Base-by-base conservation (phyloP, 2,797 vertebrate genomes). In the Hyperoplus immaculatus region DNA sequence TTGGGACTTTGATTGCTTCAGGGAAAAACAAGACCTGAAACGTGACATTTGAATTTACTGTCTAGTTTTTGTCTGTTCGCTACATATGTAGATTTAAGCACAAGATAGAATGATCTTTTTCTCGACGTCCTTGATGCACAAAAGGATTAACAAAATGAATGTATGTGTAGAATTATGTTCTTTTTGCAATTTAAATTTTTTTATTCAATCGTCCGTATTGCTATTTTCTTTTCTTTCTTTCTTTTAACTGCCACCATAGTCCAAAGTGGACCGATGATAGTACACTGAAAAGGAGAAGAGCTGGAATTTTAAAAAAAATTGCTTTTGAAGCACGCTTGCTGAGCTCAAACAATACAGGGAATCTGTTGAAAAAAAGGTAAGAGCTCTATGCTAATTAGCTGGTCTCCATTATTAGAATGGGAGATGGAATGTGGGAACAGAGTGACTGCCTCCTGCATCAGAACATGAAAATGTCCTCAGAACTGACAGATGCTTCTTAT, bases 401-500 rank as follows among this genome's bases (percentile, higher is more conserved):
- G 80, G 72, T 91, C 88, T 84, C 92, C 94, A 92, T 95, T 95
- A 94, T 93, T 94, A 94, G 93, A 95, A 94, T 88, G 78, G 92
- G 86, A 94, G 93, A 95, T 93, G 87, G 94, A 92, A 92, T 83
- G 90, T 84, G 82, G 93, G 93, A 95, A 95, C 93, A 95, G 95
- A 95, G 94, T 93, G 90, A 78, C 83, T 87, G 91, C 89, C 89
- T 93, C 86, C 89, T 93, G 91, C 93, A 94, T 94, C 92, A 93
- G 91, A 95, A 95, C 94, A 94, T 94, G 93, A 95, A 95, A 94
- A 94, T 93, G 89, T 91, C 90, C 90, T 96, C 94, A 96, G 93
- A 95, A 95, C 94, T 95, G 94, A 96, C 95, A 96, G 95, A 95
- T 95, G 95, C 93, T 95, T 94, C 93, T 94, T 93, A 93, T 95